phyloP scores from a whole-genome alignment of 2,797 vertebrate species.

The Xenopus petersii region DNA sequence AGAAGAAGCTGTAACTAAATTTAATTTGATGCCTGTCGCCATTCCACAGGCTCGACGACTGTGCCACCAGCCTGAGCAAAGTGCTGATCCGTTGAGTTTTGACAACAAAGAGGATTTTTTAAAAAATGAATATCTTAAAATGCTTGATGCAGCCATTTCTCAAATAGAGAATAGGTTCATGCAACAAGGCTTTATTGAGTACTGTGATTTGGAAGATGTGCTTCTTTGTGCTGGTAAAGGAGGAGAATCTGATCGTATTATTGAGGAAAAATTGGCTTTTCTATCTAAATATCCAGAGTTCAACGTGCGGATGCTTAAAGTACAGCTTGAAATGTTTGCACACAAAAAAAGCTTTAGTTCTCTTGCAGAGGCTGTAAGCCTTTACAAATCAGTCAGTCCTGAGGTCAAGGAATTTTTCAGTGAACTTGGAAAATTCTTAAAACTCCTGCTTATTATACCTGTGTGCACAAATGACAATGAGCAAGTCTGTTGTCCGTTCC shows the following conservation, averaged over 20 bases:
- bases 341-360: slow-evolving; percentile 41
- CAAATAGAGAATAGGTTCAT: slow-evolving; percentile 25
- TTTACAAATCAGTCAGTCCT: slow-evolving; percentile 40
- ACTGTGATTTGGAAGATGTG: slow-evolving; percentile 40
- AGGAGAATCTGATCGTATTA: slow-evolving; percentile 31
- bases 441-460: slow-evolving; percentile 34
- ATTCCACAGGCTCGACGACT: slow-evolving; percentile 11
- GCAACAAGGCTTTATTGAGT: slow-evolving; percentile 40
- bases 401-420: slow-evolving; percentile 42
- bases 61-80: background rate
- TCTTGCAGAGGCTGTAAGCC: slow-evolving; percentile 24
- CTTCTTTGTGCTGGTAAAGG: slow-evolving; percentile 29
- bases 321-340: slow-evolving; percentile 45
- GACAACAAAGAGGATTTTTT: slow-evolving; percentile 33
- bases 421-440: slow-evolving; percentile 39
- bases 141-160: slow-evolving; percentile 27
- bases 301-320: slow-evolving; percentile 39
- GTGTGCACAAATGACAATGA: slow-evolving; percentile 30
- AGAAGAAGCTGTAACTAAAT: slow-evolving; percentile 26
- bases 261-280: slow-evolving; percentile 30
- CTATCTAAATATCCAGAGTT: slow-evolving; percentile 43
- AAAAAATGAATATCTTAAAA: slow-evolving; percentile 30
- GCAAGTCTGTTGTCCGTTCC: slow-evolving; percentile 33
- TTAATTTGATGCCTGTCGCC: slow-evolving; percentile 26
- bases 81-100: background rate